phyloP scores from a whole-genome alignment of 2,888 invertebrate species.

The Luperina testacea region DNA sequence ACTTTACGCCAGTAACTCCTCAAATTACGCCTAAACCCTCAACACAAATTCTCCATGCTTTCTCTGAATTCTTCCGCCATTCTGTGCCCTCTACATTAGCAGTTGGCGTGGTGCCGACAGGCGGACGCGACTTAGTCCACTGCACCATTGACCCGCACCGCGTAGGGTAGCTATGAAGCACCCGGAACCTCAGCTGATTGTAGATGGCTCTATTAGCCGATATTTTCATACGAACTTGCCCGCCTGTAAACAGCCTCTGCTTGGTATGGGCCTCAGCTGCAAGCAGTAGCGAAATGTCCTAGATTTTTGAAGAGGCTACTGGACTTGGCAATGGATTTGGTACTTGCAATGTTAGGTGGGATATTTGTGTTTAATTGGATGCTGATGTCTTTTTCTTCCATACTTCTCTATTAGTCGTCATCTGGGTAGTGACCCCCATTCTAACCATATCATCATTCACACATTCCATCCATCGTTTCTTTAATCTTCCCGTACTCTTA shows the following conservation, averaged over 20 bases:
- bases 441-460: neutral
- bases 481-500: neutral
- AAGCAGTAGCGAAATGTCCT: constrained; percentile 31
- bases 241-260: constrained; percentile 29
- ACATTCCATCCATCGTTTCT: neutral
- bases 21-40: neutral
- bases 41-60: neutral
- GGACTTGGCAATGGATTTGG: constrained; percentile 31
- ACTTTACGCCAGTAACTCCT: no score
- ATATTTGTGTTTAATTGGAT: neutral
- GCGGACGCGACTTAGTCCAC: constrained; percentile 88
- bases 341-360: constrained; percentile 5
- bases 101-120: constrained; percentile 84
- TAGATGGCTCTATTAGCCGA: constrained; percentile 58
- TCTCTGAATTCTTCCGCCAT: constrained; percentile 40
- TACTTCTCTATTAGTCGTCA: neutral
- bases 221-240: constrained; percentile 38
- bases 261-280: constrained; percentile 22
- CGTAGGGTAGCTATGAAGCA: constrained; percentile 85
- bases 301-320: constrained; percentile 21
- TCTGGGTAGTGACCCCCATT: neutral
- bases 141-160: constrained; percentile 88
- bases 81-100: constrained; percentile 79
- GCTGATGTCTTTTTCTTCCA: neutral
- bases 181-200: constrained; percentile 55